phyloP scores from a whole-genome alignment of 2,888 invertebrate genomes.

The Agonum fuliginosum region DNA sequence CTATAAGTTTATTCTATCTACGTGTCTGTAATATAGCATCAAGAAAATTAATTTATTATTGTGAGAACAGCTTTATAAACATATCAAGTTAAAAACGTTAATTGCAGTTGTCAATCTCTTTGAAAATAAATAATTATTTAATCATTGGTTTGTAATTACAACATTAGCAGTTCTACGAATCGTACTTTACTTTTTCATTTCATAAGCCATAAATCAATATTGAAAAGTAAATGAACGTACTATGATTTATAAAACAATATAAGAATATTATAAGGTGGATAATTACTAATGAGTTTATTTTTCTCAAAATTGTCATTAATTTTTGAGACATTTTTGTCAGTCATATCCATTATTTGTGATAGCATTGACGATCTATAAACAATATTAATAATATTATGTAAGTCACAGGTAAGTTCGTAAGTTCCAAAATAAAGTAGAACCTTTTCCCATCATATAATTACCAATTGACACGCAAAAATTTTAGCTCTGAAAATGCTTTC shows the following conservation, averaged over 20 bases:
- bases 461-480: constrained; percentile 34
- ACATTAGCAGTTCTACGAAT: not conserved
- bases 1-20: too few relatives aligned
- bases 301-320: too few relatives aligned
- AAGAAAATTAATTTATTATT: not conserved
- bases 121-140: constrained; percentile 2
- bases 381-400: too few relatives aligned
- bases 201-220: too few relatives aligned
- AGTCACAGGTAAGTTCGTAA: too few relatives aligned
- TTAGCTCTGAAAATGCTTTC: not conserved
- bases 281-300: too few relatives aligned
- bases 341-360: too few relatives aligned
- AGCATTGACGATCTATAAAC: too few relatives aligned
- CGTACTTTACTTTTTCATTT: not conserved
- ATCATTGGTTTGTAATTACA: not conserved
- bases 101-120: constrained; percentile 12
- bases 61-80: constrained; percentile 3
- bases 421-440: not conserved
- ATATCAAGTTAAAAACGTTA: constrained; percentile 1
- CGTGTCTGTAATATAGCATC: not conserved
- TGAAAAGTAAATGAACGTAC: too few relatives aligned
- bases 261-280: too few relatives aligned
- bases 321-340: too few relatives aligned
- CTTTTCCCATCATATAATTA: constrained; percentile 11
- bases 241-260: too few relatives aligned